A percentile compares a stretch with the other conserved stretches of the same genome.
Evolutionary conservation across 2,888 invertebrate species (phyloP).

Genomic region (Abrostola triplasia): DNA sequence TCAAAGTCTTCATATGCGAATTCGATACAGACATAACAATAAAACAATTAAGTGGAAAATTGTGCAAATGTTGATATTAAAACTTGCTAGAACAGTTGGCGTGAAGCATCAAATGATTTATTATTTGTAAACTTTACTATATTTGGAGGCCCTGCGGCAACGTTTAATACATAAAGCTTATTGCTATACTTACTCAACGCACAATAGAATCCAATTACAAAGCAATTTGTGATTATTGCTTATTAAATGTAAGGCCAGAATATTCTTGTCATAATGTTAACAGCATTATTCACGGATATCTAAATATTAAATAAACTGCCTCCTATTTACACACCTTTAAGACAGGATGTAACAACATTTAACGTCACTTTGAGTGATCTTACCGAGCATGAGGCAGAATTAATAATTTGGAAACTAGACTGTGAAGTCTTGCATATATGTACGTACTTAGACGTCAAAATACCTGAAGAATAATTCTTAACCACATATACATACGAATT

Average conservation of each 20-base stretch:
- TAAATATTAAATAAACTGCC: slow-evolving; percentile 14
- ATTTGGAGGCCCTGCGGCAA: slow-evolving; percentile 27
- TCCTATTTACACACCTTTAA: slow-evolving; percentile 18
- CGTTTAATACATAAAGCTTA: slow-evolving; percentile 17
- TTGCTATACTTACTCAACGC: slow-evolving; percentile 28
- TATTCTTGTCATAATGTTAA: slow-evolving; percentile 31
- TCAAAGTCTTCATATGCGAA: not conserved
- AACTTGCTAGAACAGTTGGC: slow-evolving; percentile 16
- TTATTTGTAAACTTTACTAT: slow-evolving; percentile 36
- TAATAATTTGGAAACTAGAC: no score
- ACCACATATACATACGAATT: not conserved
- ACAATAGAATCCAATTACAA: slow-evolving; percentile 54
- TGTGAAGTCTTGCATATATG: no score
- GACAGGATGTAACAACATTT: not conserved
- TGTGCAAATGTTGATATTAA: slow-evolving; percentile 16
- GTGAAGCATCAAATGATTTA: slow-evolving; percentile 25
- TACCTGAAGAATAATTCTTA: not conserved
- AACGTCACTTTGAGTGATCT: no score
- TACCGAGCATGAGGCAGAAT: not conserved
- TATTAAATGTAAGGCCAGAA: slow-evolving; percentile 49
- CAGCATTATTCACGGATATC: slow-evolving; percentile 34
- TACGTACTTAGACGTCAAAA: not conserved
- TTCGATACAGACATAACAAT: slow-evolving; percentile 2
- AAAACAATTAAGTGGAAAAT: slow-evolving; percentile 20
- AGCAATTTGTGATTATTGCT: slow-evolving; percentile 54